Evolutionary conservation across 2,888 invertebrate species (phyloP), one percentile per base, ranked within the genome.

Genomic region (Macrophya alboannulata): DNA sequence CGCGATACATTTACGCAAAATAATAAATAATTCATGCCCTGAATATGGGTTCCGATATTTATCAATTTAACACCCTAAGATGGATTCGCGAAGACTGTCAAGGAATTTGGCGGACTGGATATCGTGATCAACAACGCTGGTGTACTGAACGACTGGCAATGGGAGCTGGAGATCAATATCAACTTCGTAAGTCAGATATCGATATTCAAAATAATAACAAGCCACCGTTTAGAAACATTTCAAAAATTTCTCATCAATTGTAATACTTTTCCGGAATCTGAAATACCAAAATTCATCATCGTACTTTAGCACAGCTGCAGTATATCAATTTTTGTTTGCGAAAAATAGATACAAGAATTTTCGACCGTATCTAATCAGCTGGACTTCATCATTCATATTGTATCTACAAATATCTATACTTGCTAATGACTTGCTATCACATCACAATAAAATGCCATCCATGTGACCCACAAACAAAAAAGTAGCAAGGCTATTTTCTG

Each of bases 41-140:
- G 62, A 25, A n/a, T 0, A 59, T 79, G 25, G 31, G 1, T 25
- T 31, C 37, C 17, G 25, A 59, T 17, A 25, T 25, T 62, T 3
- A 12, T 62, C 12, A 12, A 62, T 40, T 72, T 43, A 1, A 40
- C 17, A 9, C 40, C 6, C 15, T 4, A 87, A 95, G 94, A 92
- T 85, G 92, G 93, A 8, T 94, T 94, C 87, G 93, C 94, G 87
- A 93, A 92, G 72, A 94, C 94, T 2, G 88, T 94, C 1, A 91
- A 93, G 6, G 90, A 90, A 43, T 94, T 94, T 82, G 95, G 95
- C 0, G 92, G 93, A 1, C 87, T 95, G 48, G 95, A 95, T 87
- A 95, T 96, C 85, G 94, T 95, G 4, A 94, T 95, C 48, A 93
- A 93, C 87, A 92, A 91, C 71, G 92, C 93, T 4, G 92, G 94